These are phyloP conservation scores for Drosophila virilis DNA, from an alignment of 1,140 invertebrate species.

Conservation along the genomic window DNA sequence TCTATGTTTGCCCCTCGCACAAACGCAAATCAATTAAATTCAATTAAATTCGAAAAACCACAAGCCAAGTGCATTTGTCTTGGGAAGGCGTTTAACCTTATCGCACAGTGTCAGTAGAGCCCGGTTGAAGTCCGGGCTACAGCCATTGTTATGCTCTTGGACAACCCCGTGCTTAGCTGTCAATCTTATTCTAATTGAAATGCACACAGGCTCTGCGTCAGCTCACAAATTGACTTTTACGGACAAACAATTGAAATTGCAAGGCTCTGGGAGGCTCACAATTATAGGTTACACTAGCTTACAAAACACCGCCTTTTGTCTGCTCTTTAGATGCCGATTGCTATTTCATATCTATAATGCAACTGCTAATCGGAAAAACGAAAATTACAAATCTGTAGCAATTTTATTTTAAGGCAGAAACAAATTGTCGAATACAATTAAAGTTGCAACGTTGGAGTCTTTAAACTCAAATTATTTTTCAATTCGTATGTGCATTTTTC, in stretches of 20 bases:
- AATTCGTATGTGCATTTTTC: too few relatives aligned
- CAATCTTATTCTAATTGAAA: slow-evolving; percentile 77
- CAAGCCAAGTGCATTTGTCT: slow-evolving; percentile 69
- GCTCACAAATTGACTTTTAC: slow-evolving; percentile 75
- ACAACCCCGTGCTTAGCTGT: slow-evolving; percentile 52
- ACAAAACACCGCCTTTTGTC: not conserved
- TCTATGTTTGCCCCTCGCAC: slow-evolving; percentile 15
- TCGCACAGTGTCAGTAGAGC: slow-evolving; percentile 50
- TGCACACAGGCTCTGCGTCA: slow-evolving; percentile 45
- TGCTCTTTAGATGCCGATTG: not conserved
- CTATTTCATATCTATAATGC: too few relatives aligned
- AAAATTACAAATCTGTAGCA: too few relatives aligned
- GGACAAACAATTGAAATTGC: slow-evolving; percentile 71
- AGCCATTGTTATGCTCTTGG: slow-evolving; percentile 47
- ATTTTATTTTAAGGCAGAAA: too few relatives aligned
- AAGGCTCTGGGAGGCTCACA: slow-evolving; percentile 14
- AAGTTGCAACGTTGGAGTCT: too few relatives aligned
- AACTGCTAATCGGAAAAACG: not conserved
- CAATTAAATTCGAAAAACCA: slow-evolving; percentile 77
- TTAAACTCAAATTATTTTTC: too few relatives aligned
- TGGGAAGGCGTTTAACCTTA: slow-evolving; percentile 58
- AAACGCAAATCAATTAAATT: slow-evolving; percentile 77
- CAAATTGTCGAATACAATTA: too few relatives aligned
- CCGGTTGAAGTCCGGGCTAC: slow-evolving; percentile 22
- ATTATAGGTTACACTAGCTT: slow-evolving; percentile 3